Conservation (phyloP, 1,140 invertebrate species). For the Cataglyphis hispanica region DNA sequence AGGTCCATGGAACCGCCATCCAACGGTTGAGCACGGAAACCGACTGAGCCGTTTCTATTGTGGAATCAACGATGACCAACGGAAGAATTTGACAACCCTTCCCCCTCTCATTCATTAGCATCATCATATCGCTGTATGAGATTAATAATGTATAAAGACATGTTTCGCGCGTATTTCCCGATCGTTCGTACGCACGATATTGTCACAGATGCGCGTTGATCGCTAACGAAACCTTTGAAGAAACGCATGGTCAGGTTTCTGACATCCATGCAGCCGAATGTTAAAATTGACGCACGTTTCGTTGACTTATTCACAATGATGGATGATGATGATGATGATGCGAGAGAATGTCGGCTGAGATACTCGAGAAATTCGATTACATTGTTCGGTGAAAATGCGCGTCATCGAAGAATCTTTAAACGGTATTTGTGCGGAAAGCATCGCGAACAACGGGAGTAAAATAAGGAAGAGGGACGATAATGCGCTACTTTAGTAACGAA, state of each 20-base stretch:
- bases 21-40: conserved; percentile 67
- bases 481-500: conserved; percentile 62
- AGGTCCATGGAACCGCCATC: conserved; percentile 67
- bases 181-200: not conserved
- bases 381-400: not conserved
- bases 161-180: not conserved
- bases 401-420: not conserved
- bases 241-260: not conserved
- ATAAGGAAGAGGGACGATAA: conserved; percentile 42
- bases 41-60: conserved; percentile 57
- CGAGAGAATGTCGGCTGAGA: not conserved
- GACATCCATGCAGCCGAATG: not conserved
- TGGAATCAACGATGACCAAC: conserved; percentile 63
- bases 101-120: conserved; percentile 1
- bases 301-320: not conserved
- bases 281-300: not conserved
- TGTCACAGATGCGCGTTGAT: not conserved
- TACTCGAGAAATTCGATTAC: not conserved
- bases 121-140: not conserved
- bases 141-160: not conserved
- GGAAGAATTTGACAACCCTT: not conserved
- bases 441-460: not conserved
- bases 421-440: not conserved
- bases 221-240: not conserved
- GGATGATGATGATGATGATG: not conserved